A percentile compares a stretch with the other conserved stretches of the same genome.
These are phyloP conservation scores for Cryptoprocta ferox DNA, from an alignment of 2,797 vertebrate species.

Conservation along the genomic window DNA sequence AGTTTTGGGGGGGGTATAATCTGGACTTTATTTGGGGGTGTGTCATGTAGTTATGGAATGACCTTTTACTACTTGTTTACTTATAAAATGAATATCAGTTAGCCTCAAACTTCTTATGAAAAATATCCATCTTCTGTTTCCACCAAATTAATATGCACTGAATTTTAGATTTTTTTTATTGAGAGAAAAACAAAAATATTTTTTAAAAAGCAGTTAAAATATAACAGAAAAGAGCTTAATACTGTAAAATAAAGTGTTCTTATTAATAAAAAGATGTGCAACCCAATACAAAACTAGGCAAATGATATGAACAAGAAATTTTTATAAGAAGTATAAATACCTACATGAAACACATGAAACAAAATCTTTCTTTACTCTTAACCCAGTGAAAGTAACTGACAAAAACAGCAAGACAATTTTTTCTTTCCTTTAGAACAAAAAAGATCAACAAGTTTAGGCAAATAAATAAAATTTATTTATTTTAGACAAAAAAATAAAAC, in stretches of 20 bases:
- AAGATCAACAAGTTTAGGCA: neutral
- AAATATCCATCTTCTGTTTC: neutral
- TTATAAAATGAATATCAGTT: neutral
- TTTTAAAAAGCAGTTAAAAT: neutral
- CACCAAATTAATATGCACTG: neutral
- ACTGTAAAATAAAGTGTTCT: neutral
- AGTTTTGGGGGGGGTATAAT: neutral
- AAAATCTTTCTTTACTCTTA: neutral
- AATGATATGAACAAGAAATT: neutral
- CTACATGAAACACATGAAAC: neutral
- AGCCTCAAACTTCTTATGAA: neutral
- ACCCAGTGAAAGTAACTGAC: neutral
- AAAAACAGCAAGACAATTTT: neutral
- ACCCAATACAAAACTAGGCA: neutral
- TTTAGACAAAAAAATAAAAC: neutral
- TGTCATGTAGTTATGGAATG: neutral
- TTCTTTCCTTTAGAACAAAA: neutral
- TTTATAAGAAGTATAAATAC: neutral
- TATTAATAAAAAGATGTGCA: neutral
- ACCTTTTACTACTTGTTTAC: neutral
- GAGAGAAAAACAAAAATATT: neutral
- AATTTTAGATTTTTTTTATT: neutral
- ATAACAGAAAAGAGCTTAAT: neutral
- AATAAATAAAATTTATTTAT: too few relatives aligned
- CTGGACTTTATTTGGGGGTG: neutral